Base-by-base conservation (phyloP, 2,113 vertebrate genomes). In the Alouatta palliata region DNA sequence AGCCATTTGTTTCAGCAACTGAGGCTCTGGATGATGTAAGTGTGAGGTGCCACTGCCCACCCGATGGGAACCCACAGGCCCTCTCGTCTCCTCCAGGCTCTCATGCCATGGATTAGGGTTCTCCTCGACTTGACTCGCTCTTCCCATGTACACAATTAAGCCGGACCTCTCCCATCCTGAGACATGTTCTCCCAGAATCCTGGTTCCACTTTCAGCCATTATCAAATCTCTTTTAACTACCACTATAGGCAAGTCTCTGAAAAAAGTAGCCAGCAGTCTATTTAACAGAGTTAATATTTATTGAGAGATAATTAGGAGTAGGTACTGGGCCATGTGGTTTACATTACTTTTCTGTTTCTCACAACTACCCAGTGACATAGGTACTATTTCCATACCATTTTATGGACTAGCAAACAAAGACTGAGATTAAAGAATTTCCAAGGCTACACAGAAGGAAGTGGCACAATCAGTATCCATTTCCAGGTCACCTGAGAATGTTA, bases 21-120 rank as follows among this genome's bases (percentile, higher is more conserved):
- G 58, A 87, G 56, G 43, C 61, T 35, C 45, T 13, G 13, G 64
- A 43, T 35, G 68, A 35, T 0, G 1, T 5, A 14, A 70, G 16
- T 7, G 49, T 70, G 77, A 30, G 0, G 1, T 6, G 1, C 2
- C 17, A 49, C 80, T 64, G 7, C 14, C 61, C 7, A 52, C 45
- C 37, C 9, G 1, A 1, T 1, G 7, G 25, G 4, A 7, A n/a
- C 37, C 23, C 35, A 19, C 0, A 1, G 25, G 5, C 45, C 3
- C 49, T 47, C 27, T 0, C 0, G 1, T 45, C 21, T 45, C 37
- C 27, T 21, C 35, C 9, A 4, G 6, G 20, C 9, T 66, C 25
- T 77, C 66, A 4, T 1, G 32, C 10, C 76, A 1, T 2, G 35
- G 25, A 49, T 21, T 8, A 14, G 3, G n/a, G n/a, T 83, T 83